Evolutionary conservation across 2,888 invertebrate species (phyloP).

Genomic region (Eugnorisma glareosa): DNA sequence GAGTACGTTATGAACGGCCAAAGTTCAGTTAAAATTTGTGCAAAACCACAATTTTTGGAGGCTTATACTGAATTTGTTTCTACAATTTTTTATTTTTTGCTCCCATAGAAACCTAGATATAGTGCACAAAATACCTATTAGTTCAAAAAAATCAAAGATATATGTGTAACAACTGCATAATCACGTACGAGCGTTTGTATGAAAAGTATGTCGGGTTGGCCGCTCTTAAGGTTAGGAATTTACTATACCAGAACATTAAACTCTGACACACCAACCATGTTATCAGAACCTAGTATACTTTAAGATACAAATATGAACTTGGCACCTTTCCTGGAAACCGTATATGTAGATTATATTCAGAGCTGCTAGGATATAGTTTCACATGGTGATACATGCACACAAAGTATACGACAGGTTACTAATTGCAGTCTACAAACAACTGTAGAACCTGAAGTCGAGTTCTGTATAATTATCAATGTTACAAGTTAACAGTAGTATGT

Average conservation of each 20-base stretch:
- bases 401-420: conserved; percentile 20
- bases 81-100: too few relatives aligned
- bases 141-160: too few relatives aligned
- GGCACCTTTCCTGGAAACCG: conserved; percentile 40
- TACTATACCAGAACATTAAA: background rate
- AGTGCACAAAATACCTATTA: too few relatives aligned
- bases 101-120: too few relatives aligned
- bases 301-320: conserved; percentile 29
- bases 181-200: too few relatives aligned
- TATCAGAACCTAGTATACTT: conserved; percentile 10
- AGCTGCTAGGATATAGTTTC: conserved; percentile 5
- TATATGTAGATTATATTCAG: conserved; percentile 19
- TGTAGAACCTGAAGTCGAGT: conserved; percentile 12
- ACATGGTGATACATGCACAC: background rate
- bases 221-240: background rate
- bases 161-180: too few relatives aligned
- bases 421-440: conserved; percentile 39
- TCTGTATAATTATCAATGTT: conserved; percentile 37
- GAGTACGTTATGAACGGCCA: too few relatives aligned
- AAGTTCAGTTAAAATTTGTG: too few relatives aligned
- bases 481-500: conserved; percentile 1
- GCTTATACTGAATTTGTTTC: too few relatives aligned
- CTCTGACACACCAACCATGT: conserved; percentile 2
- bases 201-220: too few relatives aligned
- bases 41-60: too few relatives aligned